phyloP scores from a whole-genome alignment of 2,888 invertebrate genomes.

The Aspidiotus destructor region DNA sequence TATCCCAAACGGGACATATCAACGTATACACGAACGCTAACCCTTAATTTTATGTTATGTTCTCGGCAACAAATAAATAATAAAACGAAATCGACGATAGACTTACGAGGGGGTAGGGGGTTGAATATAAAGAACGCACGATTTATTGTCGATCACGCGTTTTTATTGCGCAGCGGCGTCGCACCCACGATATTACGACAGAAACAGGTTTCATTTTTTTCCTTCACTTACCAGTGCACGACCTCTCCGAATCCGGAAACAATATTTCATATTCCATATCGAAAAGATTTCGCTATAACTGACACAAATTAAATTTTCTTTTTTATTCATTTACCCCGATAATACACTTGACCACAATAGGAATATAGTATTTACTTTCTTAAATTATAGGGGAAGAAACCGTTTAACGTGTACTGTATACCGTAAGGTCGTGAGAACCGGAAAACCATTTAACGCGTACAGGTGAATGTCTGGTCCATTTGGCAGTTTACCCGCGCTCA shows the following conservation, averaged over 20 bases:
- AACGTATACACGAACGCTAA: not conserved
- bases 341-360: not conserved
- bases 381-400: too few relatives aligned
- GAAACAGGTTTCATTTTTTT: not conserved
- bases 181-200: not conserved
- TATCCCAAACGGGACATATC: too few relatives aligned
- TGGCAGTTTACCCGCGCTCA: slow-evolving; percentile 4
- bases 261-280: slow-evolving; percentile 23
- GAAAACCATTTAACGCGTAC: not conserved
- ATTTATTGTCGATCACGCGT: not conserved
- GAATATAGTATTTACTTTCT: not conserved
- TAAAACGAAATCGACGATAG: not conserved
- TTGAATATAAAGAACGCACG: not conserved
- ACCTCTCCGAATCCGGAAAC: slow-evolving; percentile 19
- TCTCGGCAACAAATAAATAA: not conserved
- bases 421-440: not conserved
- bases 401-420: not conserved
- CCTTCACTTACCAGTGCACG: not conserved
- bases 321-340: slow-evolving; percentile 5
- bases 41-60: too few relatives aligned
- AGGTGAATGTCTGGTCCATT: slow-evolving; percentile 4
- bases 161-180: not conserved
- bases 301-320: slow-evolving; percentile 15
- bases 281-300: slow-evolving; percentile 17
- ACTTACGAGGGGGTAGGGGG: not conserved